Base-by-base conservation (phyloP, 2,113 vertebrate species). In the Alces alces region DNA sequence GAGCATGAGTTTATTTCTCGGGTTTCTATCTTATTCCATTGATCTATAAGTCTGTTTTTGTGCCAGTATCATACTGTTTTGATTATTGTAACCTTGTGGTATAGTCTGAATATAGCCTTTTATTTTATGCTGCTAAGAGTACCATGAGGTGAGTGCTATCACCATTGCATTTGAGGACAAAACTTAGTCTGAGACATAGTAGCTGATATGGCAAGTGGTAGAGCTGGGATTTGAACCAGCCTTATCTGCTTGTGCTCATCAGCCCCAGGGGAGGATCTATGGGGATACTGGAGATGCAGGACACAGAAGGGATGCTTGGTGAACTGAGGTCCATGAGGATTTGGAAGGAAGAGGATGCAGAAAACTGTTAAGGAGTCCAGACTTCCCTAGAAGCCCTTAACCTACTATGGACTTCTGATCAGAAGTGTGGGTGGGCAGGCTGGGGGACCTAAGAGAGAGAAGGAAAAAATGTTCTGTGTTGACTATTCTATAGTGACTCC, bases 261-360 rank as follows among this genome's bases (percentile, higher is more conserved):
- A 83, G 82, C 36, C 25, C 33, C 3, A 30, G 23, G 15, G 12
- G 17, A 79, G 86, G 86, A 30, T 6, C 43, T 8, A 4, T 2
- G n/a, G n/a, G 21, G 33, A 50, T 61, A 55, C 14, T 36, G 30
- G 60, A 33, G 47, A 14, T 1, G 0, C 1, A 0, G 27, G 60
- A 79, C 13, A 4, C 3, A 60, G 55, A 91, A n/a, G 15, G 45
- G 50, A n/a, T 7, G 7, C 19, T 90, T 52, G 57, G 57, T 28
- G 5, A 25, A 15, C 10, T 23, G 54, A 89, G 39, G 47, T 9
- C 4, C 45, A 30, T 19, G 39, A 83, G 0, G 30, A 60, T 7
- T 47, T 57, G 10, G 52, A 66, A 76, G 12, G 15, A 86, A 83
- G 4, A 17, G n/a, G 16, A 61, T 12, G 23, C 30, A 64, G 28